A percentile compares a stretch with the other conserved stretches of the same genome.
phyloP scores from a whole-genome alignment of 1,140 invertebrate genomes.

The Bombus vancouverensis region DNA sequence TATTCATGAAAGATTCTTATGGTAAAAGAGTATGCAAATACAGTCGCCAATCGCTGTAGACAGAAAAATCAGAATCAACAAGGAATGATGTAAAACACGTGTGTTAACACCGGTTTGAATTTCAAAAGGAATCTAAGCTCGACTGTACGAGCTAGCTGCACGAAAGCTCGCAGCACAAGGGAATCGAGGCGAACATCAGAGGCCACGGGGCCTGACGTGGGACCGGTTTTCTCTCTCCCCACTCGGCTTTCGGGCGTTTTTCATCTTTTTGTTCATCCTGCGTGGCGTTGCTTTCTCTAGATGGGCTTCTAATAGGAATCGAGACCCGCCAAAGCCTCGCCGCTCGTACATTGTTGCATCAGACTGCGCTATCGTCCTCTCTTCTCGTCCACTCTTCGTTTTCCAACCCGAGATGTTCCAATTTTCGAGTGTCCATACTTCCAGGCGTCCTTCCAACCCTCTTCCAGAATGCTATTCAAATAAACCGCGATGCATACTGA shows the following conservation, averaged over 20 bases:
- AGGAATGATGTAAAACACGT: background rate
- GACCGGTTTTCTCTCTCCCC: conserved; percentile 51
- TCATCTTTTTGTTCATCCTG: conserved; percentile 56
- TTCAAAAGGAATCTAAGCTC: background rate
- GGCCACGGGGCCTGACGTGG: conserved; percentile 41
- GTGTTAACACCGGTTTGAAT: background rate
- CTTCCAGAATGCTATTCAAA: background rate
- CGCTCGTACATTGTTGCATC: conserved; percentile 21
- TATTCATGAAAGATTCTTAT: background rate
- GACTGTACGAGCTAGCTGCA: background rate
- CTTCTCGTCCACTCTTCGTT: conserved; percentile 2
- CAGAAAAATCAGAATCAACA: background rate
- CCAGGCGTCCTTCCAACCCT: background rate
- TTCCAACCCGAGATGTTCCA: background rate
- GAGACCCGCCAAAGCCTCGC: conserved; percentile 60
- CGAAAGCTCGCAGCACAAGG: conserved; percentile 45
- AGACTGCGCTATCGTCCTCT: conserved; percentile 5
- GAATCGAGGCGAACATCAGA: conserved; percentile 25
- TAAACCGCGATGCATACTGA: background rate
- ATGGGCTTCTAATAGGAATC: conserved; percentile 65
- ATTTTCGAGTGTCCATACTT: background rate
- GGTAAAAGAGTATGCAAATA: too few species aligned
- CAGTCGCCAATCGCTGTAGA: too few species aligned
- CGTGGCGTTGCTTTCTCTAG: conserved; percentile 69
- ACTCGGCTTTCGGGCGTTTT: conserved; percentile 25